Percentiles rank a stretch among this genome's conserved stretches.
Conservation (phyloP, 2,888 invertebrate species). For the Rhopalosiphum nymphaeae region DNA sequence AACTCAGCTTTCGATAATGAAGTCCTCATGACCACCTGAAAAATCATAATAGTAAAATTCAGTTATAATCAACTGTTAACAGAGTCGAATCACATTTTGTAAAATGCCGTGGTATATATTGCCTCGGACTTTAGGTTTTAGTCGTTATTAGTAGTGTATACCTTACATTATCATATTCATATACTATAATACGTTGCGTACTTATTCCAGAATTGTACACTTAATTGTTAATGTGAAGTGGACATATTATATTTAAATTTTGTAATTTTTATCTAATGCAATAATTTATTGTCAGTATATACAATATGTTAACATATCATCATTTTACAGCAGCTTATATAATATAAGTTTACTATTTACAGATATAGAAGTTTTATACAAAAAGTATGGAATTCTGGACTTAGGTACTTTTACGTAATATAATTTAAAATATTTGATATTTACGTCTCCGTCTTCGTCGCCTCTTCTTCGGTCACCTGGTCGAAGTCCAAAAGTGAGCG, state of each 20-base stretch:
- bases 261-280: neutral
- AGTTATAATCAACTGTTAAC: neutral
- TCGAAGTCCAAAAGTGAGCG: conserved; percentile 88
- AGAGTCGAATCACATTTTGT: neutral
- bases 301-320: neutral
- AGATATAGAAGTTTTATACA: neutral
- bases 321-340: neutral
- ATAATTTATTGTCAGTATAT: neutral
- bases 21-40: conserved; percentile 86
- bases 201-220: neutral
- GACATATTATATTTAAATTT: neutral
- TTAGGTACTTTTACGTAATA: neutral
- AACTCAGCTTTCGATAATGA: conserved; percentile 93
- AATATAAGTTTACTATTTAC: neutral
- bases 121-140: neutral
- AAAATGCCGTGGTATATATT: neutral
- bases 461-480: conserved; percentile 84
- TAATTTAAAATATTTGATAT: neutral
- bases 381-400: neutral
- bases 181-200: neutral
- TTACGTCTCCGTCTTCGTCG: conserved; percentile 67
- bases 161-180: neutral
- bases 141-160: neutral
- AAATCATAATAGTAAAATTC: neutral
- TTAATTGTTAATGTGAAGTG: neutral